Conservation (phyloP, 2,113 vertebrate species). For the Pachyramphus minor region DNA sequence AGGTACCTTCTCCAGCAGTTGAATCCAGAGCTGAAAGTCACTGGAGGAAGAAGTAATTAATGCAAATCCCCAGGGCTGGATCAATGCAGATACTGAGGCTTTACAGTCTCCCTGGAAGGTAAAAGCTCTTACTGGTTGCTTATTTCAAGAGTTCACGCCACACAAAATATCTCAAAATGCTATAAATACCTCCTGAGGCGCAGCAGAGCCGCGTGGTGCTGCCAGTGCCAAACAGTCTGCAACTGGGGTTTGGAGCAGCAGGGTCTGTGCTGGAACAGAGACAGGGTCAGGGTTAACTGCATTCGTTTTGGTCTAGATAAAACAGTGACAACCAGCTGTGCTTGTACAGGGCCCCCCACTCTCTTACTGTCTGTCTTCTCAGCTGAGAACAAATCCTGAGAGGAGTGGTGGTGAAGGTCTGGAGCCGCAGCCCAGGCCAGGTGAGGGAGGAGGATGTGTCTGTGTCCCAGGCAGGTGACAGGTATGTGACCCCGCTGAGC, state of each 20-base stretch:
- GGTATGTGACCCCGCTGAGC: not conserved
- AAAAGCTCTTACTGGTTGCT: not conserved
- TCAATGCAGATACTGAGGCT: not conserved
- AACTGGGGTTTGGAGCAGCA: accelerated
- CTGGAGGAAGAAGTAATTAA: not conserved
- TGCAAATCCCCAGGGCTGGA: conserved; percentile 27
- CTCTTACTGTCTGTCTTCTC: not conserved
- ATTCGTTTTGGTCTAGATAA: accelerated
- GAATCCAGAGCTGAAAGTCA: not conserved
- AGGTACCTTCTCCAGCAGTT: not conserved
- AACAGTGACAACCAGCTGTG: accelerated
- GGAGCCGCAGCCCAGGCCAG: accelerated
- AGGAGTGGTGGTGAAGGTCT: accelerated
- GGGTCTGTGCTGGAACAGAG: accelerated
- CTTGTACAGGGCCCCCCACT: not conserved
- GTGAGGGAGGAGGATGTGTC: accelerated
- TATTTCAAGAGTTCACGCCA: not conserved
- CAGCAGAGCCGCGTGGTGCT: accelerated
- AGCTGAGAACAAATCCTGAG: accelerated
- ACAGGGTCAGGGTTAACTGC: accelerated
- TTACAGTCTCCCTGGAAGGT: not conserved
- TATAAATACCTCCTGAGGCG: not conserved
- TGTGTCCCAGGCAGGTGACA: not conserved
- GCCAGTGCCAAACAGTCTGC: accelerated
- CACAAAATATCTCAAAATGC: not conserved